Conservation (phyloP, 2,888 invertebrate genomes). For the Luperina testacea region DNA sequence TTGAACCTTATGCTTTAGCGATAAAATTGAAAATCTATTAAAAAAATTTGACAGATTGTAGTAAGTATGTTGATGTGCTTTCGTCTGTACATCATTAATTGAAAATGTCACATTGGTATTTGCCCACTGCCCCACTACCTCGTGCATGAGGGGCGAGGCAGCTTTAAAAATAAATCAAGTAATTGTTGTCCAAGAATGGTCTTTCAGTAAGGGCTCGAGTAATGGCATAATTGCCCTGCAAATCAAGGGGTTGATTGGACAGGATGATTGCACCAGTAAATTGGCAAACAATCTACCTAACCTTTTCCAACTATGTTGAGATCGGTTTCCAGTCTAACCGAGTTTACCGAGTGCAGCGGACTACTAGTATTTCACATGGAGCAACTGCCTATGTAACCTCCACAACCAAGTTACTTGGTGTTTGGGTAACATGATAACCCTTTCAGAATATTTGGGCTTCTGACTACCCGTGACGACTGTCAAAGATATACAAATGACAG, state of each 20-base stretch:
- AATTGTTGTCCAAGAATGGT: slow-evolving; percentile 19
- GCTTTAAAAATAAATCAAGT: slow-evolving; percentile 15
- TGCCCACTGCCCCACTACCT: too few species aligned
- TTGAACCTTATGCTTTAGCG: too few species aligned
- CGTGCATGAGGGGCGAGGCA: too few species aligned
- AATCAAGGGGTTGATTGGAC: neutral
- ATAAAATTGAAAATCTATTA: too few species aligned
- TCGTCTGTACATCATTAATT: too few species aligned
- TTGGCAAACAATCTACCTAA: neutral
- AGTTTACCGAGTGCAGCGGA: neutral
- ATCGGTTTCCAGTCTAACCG: neutral
- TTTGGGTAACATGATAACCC: neutral
- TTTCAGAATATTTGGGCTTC: neutral
- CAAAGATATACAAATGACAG: neutral
- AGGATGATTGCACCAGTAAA: slow-evolving; percentile 12
- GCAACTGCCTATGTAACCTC: neutral
- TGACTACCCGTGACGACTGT: neutral
- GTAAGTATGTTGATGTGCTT: too few species aligned
- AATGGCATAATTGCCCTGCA: slow-evolving; percentile 19
- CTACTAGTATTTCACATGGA: neutral
- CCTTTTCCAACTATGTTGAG: neutral
- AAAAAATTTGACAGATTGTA: too few species aligned
- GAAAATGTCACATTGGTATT: too few species aligned
- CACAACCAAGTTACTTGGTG: too few species aligned
- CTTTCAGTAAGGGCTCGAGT: neutral